These are phyloP conservation scores for Bradysia coprophila DNA, from an alignment of 1,140 invertebrate species.

Conservation along the genomic window DNA sequence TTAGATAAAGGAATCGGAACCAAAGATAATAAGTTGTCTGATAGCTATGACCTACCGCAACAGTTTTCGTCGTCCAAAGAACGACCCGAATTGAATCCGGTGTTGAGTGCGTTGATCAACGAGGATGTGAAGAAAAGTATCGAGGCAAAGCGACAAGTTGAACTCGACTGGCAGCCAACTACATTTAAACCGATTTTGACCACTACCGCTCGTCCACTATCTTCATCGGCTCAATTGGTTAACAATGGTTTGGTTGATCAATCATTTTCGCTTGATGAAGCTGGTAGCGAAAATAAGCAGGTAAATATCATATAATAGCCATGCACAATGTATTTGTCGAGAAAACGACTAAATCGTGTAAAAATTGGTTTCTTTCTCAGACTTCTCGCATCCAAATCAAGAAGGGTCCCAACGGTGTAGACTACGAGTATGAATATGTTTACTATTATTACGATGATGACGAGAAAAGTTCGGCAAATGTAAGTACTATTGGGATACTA, in stretches of 20 bases:
- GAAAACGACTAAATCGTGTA: slow-evolving; percentile 18
- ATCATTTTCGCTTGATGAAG: slow-evolving; percentile 12
- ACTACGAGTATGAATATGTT: slow-evolving; percentile 81
- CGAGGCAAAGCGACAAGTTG: slow-evolving; percentile 20
- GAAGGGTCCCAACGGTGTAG: slow-evolving; percentile 75
- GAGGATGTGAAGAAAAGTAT: slow-evolving; percentile 25
- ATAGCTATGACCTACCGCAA: slow-evolving; percentile 9
- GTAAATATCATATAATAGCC: not conserved
- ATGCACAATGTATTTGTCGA: not conserved
- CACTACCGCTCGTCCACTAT: not conserved
- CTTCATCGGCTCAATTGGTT: slow-evolving; percentile 9
- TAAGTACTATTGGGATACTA: too few relatives aligned
- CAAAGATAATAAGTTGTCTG: not conserved
- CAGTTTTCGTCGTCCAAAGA: slow-evolving; percentile 20
- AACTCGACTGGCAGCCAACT: slow-evolving; percentile 11
- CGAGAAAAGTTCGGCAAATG: slow-evolving; percentile 31
- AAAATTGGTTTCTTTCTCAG: slow-evolving; percentile 19
- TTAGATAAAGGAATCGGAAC: not conserved
- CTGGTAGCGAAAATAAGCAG: slow-evolving; percentile 17
- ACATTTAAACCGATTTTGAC: slow-evolving; percentile 9
- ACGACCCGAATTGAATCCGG: slow-evolving; percentile 19
- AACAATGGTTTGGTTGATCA: slow-evolving; percentile 18
- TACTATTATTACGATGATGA: slow-evolving; percentile 82
- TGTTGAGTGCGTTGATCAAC: slow-evolving; percentile 21
- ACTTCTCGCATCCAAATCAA: slow-evolving; percentile 59